phyloP scores from a whole-genome alignment of 1,140 invertebrate genomes.

The Drosophila gunungcola region DNA sequence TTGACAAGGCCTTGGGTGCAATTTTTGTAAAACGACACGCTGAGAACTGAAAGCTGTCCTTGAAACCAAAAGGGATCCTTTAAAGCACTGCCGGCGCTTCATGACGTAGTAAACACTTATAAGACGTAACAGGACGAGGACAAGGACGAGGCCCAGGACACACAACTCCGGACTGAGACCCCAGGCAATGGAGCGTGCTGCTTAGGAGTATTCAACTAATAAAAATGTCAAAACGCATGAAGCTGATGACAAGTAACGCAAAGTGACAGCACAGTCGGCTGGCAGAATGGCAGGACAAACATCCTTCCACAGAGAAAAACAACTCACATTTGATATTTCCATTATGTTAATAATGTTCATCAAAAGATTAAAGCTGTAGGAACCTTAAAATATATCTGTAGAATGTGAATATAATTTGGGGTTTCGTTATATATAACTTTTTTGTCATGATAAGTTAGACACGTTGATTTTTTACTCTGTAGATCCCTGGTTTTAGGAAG shows the following conservation, averaged over 20 bases:
- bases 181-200: slow-evolving; percentile 76
- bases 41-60: slow-evolving; percentile 16
- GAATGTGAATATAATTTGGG: too few relatives aligned
- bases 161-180: slow-evolving; percentile 10
- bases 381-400: too few relatives aligned
- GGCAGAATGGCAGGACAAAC: slow-evolving; percentile 30
- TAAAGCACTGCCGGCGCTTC: slow-evolving; percentile 62
- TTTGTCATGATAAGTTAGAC: not conserved
- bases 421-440: too few relatives aligned
- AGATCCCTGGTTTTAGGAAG: slow-evolving; percentile 4
- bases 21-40: slow-evolving; percentile 49
- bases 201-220: slow-evolving; percentile 80
- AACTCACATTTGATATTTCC: not conserved
- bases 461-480: not conserved
- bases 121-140: slow-evolving; percentile 59
- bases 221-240: slow-evolving; percentile 83
- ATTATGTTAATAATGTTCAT: too few relatives aligned
- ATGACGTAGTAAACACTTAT: slow-evolving; percentile 77
- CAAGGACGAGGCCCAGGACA: slow-evolving; percentile 6
- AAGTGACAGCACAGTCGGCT: slow-evolving; percentile 66
- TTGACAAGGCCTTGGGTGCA: slow-evolving; percentile 31
- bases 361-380: too few relatives aligned
- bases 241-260: slow-evolving; percentile 78
- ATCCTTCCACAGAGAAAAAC: slow-evolving; percentile 9
- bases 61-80: slow-evolving; percentile 36